phyloP scores from a whole-genome alignment of 2,888 invertebrate genomes.

The Drosophila longiperda region DNA sequence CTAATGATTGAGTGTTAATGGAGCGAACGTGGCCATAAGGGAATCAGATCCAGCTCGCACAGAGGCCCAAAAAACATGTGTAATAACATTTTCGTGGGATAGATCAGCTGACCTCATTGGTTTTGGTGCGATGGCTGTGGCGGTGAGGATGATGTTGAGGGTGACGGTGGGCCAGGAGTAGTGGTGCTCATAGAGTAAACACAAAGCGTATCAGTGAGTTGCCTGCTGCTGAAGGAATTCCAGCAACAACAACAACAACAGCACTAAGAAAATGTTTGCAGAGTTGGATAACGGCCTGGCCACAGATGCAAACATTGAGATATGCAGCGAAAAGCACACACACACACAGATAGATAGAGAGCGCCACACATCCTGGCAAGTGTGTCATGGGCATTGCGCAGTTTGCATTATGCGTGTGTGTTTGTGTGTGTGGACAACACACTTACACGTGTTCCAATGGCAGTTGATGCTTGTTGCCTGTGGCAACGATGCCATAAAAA shows the following conservation, averaged over 20 bases:
- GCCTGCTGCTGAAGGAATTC: constrained; percentile 24
- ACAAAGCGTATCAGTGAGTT: constrained; percentile 72
- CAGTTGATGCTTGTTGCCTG: constrained; percentile 33
- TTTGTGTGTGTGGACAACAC: constrained; percentile 50
- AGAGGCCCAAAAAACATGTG: constrained; percentile 37
- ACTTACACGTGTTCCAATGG: constrained; percentile 67
- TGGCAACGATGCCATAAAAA: constrained; percentile 51
- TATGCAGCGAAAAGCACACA: constrained; percentile 70
- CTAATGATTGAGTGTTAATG: constrained; percentile 77
- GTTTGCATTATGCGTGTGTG: constrained; percentile 36
- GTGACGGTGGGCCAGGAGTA: no score
- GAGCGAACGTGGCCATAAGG: constrained; percentile 61
- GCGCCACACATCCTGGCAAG: constrained; percentile 47
- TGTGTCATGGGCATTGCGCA: constrained; percentile 74
- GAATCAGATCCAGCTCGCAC: constrained; percentile 38
- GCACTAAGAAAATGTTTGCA: constrained; percentile 55
- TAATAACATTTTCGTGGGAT: constrained; percentile 35
- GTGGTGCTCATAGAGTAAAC: constrained; percentile 53
- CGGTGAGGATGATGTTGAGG: not conserved
- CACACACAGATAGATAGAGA: constrained; percentile 2
- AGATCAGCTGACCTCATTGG: constrained; percentile 63
- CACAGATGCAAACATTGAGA: constrained; percentile 75
- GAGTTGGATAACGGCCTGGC: constrained; percentile 43
- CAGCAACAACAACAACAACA: constrained; percentile 14
- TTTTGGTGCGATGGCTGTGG: not conserved